Conservation (phyloP, 2,113 vertebrate genomes). For the Andinoacara biseriatus region DNA sequence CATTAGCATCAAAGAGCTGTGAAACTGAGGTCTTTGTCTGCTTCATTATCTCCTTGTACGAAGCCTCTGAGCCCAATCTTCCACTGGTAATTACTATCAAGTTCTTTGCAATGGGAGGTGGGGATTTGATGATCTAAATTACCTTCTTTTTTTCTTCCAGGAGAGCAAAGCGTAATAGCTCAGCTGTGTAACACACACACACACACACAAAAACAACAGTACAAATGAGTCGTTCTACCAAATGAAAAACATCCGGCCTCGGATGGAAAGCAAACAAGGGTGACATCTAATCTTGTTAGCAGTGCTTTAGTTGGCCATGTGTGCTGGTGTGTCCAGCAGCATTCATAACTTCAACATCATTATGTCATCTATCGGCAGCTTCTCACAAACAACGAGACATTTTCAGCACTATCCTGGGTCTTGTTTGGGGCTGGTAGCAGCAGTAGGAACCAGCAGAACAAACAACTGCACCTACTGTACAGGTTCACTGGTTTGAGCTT, state of each 20-base stretch:
- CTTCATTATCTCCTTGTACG: conserved; percentile 54
- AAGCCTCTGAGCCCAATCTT: conserved; percentile 38
- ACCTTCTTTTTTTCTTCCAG: conserved; percentile 3
- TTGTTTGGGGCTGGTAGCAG: not conserved
- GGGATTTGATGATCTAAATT: conserved; percentile 28
- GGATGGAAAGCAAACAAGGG: conserved; percentile 14
- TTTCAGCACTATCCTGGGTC: not conserved
- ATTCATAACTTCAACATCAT: conserved; percentile 18
- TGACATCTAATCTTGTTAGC: conserved; percentile 28
- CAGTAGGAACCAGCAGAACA: not conserved
- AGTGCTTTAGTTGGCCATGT: not conserved
- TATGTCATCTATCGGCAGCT: conserved; percentile 10
- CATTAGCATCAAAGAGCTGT: conserved; percentile 49
- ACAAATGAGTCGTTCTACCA: conserved; percentile 55
- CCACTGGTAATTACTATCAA: conserved; percentile 45
- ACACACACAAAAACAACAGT: not conserved
- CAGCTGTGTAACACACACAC: not conserved
- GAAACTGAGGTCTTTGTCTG: conserved; percentile 28
- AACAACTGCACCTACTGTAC: not conserved
- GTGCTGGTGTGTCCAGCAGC: not conserved
- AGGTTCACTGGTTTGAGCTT: not conserved
- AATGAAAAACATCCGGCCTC: conserved; percentile 41
- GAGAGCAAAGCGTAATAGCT: conserved; percentile 26
- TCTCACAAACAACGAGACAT: no score
- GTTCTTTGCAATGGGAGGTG: conserved; percentile 20